Base-by-base conservation (phyloP, 1,140 invertebrate species). In the Plutomurus gul region DNA sequence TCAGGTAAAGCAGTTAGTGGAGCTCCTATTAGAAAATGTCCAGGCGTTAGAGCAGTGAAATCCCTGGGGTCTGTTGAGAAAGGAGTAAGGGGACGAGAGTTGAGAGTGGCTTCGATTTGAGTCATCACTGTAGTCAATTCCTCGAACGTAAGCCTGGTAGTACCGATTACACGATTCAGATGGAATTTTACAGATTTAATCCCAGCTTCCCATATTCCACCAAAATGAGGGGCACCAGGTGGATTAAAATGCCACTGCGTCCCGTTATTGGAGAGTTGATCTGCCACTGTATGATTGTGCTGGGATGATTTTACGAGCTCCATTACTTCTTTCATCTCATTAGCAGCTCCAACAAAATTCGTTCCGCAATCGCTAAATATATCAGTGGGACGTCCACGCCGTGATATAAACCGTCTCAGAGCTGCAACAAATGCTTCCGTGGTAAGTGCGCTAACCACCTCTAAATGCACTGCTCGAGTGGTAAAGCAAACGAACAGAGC, bases 391-490 rank as follows among this genome's bases (percentile, higher is more conserved):
- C 33, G 40, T 40, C 81, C 82, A 56, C 87, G 79, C 4, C 86
- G 79, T 6, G 84, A 76, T 3, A 85, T 80, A 78, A 89, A 89
- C 33, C 87, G 76, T 16, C 83, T 78, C 1, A 89, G 76, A 4
- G 85, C 83, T 10, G 85, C 79, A 2, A 88, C 72, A 65, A 89
- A 88, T 1, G 82, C 81, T 46, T 86, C 84, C 0, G 87, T 85
- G 3, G 85, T 82, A 5, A 88, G 56, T 78, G 86, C 82, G 0
- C 83, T 83, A 80, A 86, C 85, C 83, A 79, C 80, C 86, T 85
- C 88, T 84, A 86, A 85, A 86, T 87, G 87, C 84, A 84, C 86
- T 84, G 85, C 85, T 86, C 83, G 87, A 0, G 86, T 86, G 3
- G 81, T 47, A 18, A 87, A 85, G 72, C 87, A 89, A 10, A 88